These are phyloP conservation scores for Acridotheres tristis DNA, from an alignment of 2,797 vertebrate species.

Conservation along the genomic window DNA sequence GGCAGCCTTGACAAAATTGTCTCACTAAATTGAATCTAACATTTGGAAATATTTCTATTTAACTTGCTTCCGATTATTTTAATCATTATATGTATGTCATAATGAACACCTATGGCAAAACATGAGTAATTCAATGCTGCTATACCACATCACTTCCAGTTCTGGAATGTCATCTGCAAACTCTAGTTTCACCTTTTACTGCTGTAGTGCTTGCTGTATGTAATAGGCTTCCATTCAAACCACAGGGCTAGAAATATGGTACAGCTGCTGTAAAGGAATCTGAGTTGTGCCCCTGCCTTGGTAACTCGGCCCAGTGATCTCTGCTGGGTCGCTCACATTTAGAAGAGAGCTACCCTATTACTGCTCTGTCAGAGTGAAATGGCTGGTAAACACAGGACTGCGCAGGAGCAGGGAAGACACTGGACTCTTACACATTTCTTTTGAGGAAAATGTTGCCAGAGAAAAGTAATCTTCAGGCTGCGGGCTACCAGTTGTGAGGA, in stretches of 20 bases:
- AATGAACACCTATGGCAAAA: background rate
- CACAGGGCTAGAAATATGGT: background rate
- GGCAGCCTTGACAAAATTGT: background rate
- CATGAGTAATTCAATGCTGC: background rate
- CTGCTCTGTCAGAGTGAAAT: background rate
- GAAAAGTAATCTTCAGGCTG: background rate
- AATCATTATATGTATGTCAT: background rate
- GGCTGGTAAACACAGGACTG: background rate
- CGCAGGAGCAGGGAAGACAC: background rate
- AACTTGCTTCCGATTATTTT: background rate
- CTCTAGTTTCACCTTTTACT: background rate
- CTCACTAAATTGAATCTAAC: background rate
- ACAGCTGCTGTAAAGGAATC: background rate
- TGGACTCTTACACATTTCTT: background rate
- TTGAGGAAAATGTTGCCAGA: background rate
- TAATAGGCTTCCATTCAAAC: background rate
- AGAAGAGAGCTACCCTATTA: background rate
- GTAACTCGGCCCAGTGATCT: background rate
- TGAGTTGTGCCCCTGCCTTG: background rate
- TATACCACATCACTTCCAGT: background rate
- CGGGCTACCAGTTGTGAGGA: background rate
- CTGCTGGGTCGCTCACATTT: background rate
- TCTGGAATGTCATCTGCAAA: background rate
- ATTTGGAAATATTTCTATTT: background rate
- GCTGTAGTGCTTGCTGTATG: background rate